phyloP scores from a whole-genome alignment of 2,113 vertebrate genomes.

The Ariopsis seemanni region DNA sequence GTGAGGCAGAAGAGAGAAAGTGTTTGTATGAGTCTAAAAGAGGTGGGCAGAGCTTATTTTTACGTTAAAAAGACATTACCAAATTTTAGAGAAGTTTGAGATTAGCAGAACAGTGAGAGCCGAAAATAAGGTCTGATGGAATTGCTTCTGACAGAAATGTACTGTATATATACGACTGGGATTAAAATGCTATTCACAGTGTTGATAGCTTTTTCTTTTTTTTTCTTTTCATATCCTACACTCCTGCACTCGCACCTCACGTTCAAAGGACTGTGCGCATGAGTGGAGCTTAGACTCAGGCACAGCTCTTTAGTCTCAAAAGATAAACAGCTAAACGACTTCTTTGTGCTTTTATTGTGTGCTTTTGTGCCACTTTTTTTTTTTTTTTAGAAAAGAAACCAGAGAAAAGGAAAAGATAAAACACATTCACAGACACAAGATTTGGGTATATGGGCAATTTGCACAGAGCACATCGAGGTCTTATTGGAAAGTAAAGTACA shows the following conservation, averaged over 20 bases:
- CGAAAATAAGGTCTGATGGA: conserved; percentile 23
- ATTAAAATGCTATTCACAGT: conserved; percentile 46
- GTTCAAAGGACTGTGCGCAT: conserved; percentile 39
- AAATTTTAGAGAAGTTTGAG: background rate
- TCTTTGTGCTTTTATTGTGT: background rate
- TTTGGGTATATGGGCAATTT: conserved; percentile 41
- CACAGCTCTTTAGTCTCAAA: conserved; percentile 20
- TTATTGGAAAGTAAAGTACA: background rate
- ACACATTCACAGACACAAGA: background rate
- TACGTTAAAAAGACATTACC: background rate
- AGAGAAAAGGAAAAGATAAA: background rate
- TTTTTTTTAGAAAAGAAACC: background rate
- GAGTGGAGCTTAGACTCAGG: background rate
- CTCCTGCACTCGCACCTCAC: background rate
- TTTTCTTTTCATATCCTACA: conserved; percentile 25
- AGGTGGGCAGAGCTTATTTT: background rate
- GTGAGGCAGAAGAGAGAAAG: conserved; percentile 13
- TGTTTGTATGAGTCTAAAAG: conserved; percentile 14
- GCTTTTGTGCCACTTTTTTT: background rate
- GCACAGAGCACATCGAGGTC: background rate
- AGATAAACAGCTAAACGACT: conserved; percentile 46
- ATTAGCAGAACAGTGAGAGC: background rate
- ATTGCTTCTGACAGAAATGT: conserved; percentile 39
- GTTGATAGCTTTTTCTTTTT: conserved; percentile 29
- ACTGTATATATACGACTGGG: conserved; percentile 54